Evolutionary conservation across 2,888 invertebrate genomes (phyloP), one percentile per base, ranked within the genome.

Genomic region (Alentia gelatinosa): DNA sequence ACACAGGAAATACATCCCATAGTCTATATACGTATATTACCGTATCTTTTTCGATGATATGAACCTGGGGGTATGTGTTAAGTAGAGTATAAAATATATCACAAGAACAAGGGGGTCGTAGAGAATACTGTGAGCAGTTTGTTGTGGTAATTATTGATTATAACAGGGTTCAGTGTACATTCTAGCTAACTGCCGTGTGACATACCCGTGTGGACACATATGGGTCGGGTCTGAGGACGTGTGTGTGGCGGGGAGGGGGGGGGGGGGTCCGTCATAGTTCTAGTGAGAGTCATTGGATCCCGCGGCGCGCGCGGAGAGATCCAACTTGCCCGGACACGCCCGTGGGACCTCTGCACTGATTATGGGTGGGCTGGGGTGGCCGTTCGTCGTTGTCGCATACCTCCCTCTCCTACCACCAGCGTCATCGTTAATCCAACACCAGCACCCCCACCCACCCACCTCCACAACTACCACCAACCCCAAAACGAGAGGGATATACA

Each of bases 361-460:
- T 56, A 56, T 56, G 5, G 1, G 23, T 56, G 19, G 56, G 15
- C 47, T 19, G n/a, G 56, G 56, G 56, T n/a, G 19, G 56, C 9
- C 9, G 56, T 56, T n/a, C 56, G n/a, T n/a, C 3, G 5, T 56
- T 56, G n/a, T 56, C 3, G n/a, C 56, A 56, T 56, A 56, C 56
- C 56, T 56, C n/a, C n/a, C n/a, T n/a, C 23, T 56, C 23, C 23
- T n/a, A 19, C n/a, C 56, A 56, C 56, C n/a, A n/a, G n/a, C n/a
- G n/a, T 56, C 56, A 56, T n/a, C 1, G 56, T 12, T 56, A 56
- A 83, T 42, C n/a, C 83, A 39, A 1, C 42, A 74, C 74, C 74
- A 74, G 7, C n/a, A 26, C n/a, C 37, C 23, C 83, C 83, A 83
- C 83, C 83, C 37, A 30, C n/a, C 74, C 74, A 74, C 74, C 74